Evolutionary conservation across 2,888 invertebrate genomes (phyloP).

Genomic region (Leptopilina myrica): DNA sequence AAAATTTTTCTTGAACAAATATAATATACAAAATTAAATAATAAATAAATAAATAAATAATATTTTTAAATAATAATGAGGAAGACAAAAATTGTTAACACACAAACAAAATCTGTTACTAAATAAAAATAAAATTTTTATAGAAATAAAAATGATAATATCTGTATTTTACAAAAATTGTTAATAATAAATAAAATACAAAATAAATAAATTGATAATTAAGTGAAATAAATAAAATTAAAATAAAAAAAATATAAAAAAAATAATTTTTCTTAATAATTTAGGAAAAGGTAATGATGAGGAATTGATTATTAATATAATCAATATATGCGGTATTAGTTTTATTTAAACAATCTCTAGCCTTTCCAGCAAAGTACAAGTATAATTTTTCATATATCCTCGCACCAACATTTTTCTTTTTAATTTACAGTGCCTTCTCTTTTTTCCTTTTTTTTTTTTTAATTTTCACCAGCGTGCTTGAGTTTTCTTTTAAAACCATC

Average conservation of each 20-base stretch:
- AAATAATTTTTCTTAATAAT: neutral
- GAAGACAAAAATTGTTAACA: too few species aligned
- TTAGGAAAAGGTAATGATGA: slow-evolving; percentile 12
- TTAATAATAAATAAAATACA: too few species aligned
- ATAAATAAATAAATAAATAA: too few species aligned
- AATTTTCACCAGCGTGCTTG: slow-evolving; percentile 45
- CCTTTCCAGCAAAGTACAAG: slow-evolving; percentile 68
- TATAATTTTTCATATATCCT: slow-evolving; percentile 62
- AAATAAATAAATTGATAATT: too few species aligned
- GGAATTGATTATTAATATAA: neutral
- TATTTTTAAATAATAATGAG: too few species aligned
- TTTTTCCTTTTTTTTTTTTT: slow-evolving; percentile 50
- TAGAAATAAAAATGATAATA: neutral
- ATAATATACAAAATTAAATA: too few species aligned
- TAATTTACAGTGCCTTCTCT: slow-evolving; percentile 64
- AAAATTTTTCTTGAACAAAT: too few species aligned
- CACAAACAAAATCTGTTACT: too few species aligned
- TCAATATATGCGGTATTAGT: slow-evolving; percentile 63
- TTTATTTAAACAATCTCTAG: slow-evolving; percentile 71
- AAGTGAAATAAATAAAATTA: neutral
- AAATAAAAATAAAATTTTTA: neutral
- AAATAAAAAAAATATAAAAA: neutral
- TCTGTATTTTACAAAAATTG: slow-evolving; percentile 24
- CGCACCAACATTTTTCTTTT: slow-evolving; percentile 65
- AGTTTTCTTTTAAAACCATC: slow-evolving; percentile 41